Conservation (phyloP, 2,888 invertebrate species). For the Xestia ashworthii region DNA sequence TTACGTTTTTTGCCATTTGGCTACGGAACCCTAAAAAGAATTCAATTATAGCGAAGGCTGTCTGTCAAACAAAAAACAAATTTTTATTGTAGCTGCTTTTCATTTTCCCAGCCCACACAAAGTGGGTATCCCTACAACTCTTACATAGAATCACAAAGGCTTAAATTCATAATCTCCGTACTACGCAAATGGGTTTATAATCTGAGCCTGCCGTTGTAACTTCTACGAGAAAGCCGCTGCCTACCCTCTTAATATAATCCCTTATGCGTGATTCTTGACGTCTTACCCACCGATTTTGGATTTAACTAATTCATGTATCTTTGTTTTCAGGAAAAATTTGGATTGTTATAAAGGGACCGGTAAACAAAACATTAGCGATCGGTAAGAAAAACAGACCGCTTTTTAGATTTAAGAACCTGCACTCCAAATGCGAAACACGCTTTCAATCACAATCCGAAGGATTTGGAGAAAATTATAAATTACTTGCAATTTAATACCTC, state of each 20-base stretch:
- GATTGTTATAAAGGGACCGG: neutral
- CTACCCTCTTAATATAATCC: constrained; percentile 14
- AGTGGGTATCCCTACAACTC: neutral
- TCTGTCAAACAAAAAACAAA: neutral
- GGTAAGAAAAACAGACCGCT: neutral
- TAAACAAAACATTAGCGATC: neutral
- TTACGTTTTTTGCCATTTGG: too few species aligned
- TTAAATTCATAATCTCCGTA: constrained; percentile 12
- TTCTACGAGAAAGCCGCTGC: neutral
- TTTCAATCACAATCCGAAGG: neutral
- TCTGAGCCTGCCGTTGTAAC: neutral
- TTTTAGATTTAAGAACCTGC: neutral
- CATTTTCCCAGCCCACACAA: neutral
- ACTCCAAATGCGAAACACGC: neutral
- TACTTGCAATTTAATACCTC: too few species aligned
- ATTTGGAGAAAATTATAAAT: neutral
- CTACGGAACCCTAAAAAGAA: too few species aligned
- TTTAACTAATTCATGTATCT: neutral
- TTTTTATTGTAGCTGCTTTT: neutral
- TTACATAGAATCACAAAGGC: constrained; percentile 6
- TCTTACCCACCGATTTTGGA: neutral
- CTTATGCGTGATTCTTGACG: neutral
- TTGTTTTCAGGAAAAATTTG: constrained; percentile 21
- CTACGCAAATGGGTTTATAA: constrained; percentile 26
- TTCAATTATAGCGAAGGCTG: neutral